These are phyloP conservation scores for Aplysina aerophoba DNA, from an alignment of 37 sponge, comb jelly and placozoan species.

Conservation along the genomic window DNA sequence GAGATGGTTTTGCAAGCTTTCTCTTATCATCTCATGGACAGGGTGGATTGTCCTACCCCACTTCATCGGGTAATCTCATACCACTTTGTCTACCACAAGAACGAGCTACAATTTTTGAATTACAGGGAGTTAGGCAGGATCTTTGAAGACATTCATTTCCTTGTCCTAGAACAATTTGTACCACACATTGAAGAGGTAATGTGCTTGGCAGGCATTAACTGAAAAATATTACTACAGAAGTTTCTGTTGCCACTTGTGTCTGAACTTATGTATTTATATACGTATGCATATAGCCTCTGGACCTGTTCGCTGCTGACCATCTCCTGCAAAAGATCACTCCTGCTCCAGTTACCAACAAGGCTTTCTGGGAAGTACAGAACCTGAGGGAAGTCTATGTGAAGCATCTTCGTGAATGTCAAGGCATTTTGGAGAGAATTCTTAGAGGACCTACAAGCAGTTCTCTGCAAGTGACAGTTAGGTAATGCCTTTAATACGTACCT, in stretches of 20 bases:
- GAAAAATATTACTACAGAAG: no score
- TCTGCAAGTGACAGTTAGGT: no score
- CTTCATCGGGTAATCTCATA: not conserved
- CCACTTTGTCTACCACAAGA: conserved; percentile 1
- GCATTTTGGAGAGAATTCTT: not conserved
- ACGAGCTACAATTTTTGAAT: not conserved
- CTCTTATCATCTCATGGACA: no score
- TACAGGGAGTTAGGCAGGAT: conserved; percentile 23
- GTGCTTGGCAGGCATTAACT: no score
- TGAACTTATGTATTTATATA: no score
- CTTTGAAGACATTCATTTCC: not conserved
- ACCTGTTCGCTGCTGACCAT: conserved; percentile 7
- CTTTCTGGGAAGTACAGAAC: conserved; percentile 15
- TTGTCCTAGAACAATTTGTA: not conserved
- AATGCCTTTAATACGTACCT: not conserved
- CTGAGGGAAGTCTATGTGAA: conserved; percentile 5
- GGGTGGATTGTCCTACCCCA: no score
- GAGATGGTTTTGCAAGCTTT: no score
- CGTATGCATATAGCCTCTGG: conserved; percentile 6
- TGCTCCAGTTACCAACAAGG: not conserved
- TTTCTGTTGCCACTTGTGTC: no score
- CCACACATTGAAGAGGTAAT: no score
- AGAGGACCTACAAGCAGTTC: no score
- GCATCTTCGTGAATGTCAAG: conserved; percentile 20
- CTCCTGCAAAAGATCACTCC: conserved; percentile 1